Percentiles rank a stretch among this genome's conserved stretches.
Evolutionary conservation across 1,140 invertebrate genomes (phyloP).

Genomic region (Ostrea edulis): DNA sequence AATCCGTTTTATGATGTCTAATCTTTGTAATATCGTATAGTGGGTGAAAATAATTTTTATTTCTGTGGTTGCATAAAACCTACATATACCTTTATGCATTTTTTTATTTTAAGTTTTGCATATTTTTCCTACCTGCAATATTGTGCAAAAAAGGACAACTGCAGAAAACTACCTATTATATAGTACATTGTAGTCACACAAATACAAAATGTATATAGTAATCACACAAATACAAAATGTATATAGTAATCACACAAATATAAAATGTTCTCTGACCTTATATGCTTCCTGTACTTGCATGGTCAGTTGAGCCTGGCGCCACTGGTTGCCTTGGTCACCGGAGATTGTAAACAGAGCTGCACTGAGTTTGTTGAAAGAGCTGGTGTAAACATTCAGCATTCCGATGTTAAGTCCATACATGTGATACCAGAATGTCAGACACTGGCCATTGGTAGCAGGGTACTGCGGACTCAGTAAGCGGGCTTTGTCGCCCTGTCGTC

Average conservation of each 20-base stretch:
- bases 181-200: no score
- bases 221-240: background rate
- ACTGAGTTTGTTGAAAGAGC: slow-evolving; percentile 61
- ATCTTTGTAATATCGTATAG: no score
- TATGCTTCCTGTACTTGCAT: slow-evolving; percentile 64
- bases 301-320: slow-evolving; percentile 69
- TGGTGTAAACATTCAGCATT: slow-evolving; percentile 67
- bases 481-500: slow-evolving; percentile 71
- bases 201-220: background rate
- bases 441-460: slow-evolving; percentile 62
- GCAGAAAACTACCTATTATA: background rate
- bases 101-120: background rate
- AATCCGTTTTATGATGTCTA: no score
- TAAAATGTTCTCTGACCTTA: slow-evolving; percentile 58
- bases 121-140: background rate
- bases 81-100: background rate
- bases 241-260: background rate
- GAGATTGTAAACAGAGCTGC: slow-evolving; percentile 66
- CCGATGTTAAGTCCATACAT: slow-evolving; percentile 84
- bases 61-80: no score
- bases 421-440: slow-evolving; percentile 85
- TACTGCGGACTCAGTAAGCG: slow-evolving; percentile 68
- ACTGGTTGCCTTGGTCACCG: slow-evolving; percentile 74
- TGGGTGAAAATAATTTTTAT: no score
- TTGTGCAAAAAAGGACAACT: background rate